Evolutionary conservation across 1,140 invertebrate genomes (phyloP).

Genomic region (Ostrea edulis): DNA sequence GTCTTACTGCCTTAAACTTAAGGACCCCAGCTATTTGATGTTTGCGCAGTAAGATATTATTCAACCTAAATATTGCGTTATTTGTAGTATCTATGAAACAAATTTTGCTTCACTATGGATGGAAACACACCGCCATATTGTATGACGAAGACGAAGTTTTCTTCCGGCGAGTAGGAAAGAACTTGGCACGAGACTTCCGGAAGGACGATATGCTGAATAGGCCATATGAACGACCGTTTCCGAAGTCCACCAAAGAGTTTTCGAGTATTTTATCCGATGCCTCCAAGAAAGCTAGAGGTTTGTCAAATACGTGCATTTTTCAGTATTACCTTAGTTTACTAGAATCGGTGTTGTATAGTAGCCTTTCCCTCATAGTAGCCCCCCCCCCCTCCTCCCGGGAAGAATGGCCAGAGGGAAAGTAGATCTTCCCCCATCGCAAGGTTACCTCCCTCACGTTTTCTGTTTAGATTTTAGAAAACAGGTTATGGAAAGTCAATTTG

Average conservation of each 20-base stretch:
- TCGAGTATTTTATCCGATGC: slow-evolving; percentile 30
- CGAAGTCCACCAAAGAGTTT: not conserved
- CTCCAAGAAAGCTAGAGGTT: slow-evolving; percentile 41
- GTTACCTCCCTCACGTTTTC: too few species aligned
- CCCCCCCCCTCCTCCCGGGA: too few species aligned
- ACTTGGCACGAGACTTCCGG: slow-evolving; percentile 41
- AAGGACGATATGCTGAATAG: slow-evolving; percentile 12
- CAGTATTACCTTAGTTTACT: too few species aligned
- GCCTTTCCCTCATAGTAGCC: too few species aligned
- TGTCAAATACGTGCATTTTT: not conserved
- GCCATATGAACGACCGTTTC: slow-evolving; percentile 40
- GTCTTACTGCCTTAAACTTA: not conserved
- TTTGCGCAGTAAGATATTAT: too few species aligned
- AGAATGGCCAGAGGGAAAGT: too few species aligned
- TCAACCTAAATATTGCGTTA: too few species aligned
- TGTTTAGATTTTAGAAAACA: too few species aligned
- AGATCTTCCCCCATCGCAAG: too few species aligned
- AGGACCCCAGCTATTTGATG: too few species aligned
- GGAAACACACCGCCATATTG: slow-evolving; percentile 50
- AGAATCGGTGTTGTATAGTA: too few species aligned
- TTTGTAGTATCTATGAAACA: slow-evolving; percentile 45
- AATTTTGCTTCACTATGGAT: slow-evolving; percentile 42
- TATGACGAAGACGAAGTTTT: slow-evolving; percentile 52
- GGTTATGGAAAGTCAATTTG: too few species aligned
- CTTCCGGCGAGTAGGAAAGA: slow-evolving; percentile 40